phyloP scores from a whole-genome alignment of 1,140 invertebrate species.

The silkworm (Bombyx mori) region ASM3026992v2 NC_085130.1:11230001-11230500 shows the following conservation, averaged over 20 bases:
- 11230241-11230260: constrained; percentile 87
- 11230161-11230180: constrained; percentile 81
- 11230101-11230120: constrained; percentile 97
- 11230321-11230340: too few relatives aligned
- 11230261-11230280: constrained; percentile 69
- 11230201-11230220: constrained; percentile 92
- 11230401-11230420: too few relatives aligned
- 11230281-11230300: too few relatives aligned
- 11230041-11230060: constrained; percentile 78
- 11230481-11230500: too few relatives aligned
- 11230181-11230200: constrained; percentile 96
- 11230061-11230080: constrained; percentile 99
- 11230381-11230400: too few relatives aligned
- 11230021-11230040: background rate
- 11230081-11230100: constrained; percentile 98
- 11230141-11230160: constrained; percentile 88
- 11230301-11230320: too few relatives aligned
- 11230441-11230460: too few relatives aligned
- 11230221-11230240: constrained; percentile 91
- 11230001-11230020: too few relatives aligned
- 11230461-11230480: too few relatives aligned
- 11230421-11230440: too few relatives aligned
- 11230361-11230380: too few relatives aligned
- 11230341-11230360: too few relatives aligned
- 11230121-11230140: constrained; percentile 98